Base-by-base conservation (phyloP, 2,113 vertebrate genomes). In the Siphamia tubifer region DNA sequence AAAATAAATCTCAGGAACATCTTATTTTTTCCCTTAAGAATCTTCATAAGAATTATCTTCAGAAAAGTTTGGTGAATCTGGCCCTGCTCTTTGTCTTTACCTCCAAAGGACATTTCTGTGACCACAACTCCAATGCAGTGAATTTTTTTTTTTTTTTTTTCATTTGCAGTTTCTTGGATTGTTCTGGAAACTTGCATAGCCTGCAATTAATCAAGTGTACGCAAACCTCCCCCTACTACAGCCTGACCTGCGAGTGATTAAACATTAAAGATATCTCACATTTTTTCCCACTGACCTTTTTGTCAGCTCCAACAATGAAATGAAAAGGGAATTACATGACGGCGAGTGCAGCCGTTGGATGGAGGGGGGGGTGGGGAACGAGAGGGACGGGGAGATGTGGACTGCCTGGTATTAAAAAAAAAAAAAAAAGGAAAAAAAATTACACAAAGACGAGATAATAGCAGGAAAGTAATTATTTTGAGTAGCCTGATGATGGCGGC, bases 171-270 rank as follows among this genome's bases (percentile, higher is more conserved):
- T 42, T 76, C 68, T 73, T 78, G 47, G 79, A 74, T 66, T 73
- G 79, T 44, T 64, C 61, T 4, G 32, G 60, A 45, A 77, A 87
- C 82, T 77, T 55, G 60, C 51, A 36, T 9, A 21, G 3, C 23
- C 56, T 9, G 49, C 81, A 88, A 90, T 92, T 87, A 89, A 89
- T 91, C 88, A 90, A 75, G 58, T 58, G 53, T 54, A 73, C 19
- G 56, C 66, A 70, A 36, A 57, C 81, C 68, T 74, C 54, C 54
- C 54, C 56, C 32, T 28, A 36, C 20, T 1, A 9, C 11, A n/a
- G n/a, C 40, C 39, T 60, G 24, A 60, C 72, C 52, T 68, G 47
- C 51, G 32, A 82, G 68, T 83, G 79, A 89, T 90, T 89, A 90
- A 83, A 85, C 65, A 80, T 79, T 60, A 65, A 83, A 84, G 71